Evolutionary conservation across 1,140 invertebrate species (phyloP).

Genomic region (Papilio polytes): DNA sequence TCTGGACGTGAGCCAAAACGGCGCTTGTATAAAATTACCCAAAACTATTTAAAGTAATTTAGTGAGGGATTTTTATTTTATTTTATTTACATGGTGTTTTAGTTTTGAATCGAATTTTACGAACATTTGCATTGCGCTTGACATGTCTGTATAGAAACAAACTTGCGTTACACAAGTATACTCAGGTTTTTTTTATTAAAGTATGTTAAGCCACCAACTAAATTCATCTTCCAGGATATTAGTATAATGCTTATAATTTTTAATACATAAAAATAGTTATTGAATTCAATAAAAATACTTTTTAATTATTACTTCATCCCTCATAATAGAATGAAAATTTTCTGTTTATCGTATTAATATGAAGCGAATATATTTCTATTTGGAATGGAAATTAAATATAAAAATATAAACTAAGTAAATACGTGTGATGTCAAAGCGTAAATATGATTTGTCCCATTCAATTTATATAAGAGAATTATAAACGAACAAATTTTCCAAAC

Average conservation of each 20-base stretch:
- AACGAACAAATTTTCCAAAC: not conserved
- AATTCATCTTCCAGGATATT: no score
- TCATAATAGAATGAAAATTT: no score
- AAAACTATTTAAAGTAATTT: conserved; percentile 15
- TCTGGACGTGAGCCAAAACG: conserved; percentile 9
- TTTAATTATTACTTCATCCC: no score
- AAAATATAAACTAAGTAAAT: not conserved
- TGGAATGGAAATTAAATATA: no score
- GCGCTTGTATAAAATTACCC: not conserved
- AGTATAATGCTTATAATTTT: no score
- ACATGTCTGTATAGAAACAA: not conserved
- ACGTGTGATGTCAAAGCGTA: no score
- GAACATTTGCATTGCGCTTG: not conserved
- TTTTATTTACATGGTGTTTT: not conserved
- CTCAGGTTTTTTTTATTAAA: no score
- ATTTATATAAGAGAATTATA: not conserved
- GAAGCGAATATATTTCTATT: no score
- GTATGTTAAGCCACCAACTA: no score
- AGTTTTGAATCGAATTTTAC: not conserved
- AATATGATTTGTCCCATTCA: not conserved
- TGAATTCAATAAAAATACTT: no score
- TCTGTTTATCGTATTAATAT: no score
- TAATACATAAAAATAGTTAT: no score
- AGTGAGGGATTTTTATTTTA: not conserved
- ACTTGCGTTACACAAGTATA: not conserved